These are phyloP conservation scores for Toxotes lorentzi DNA, from an alignment of 2,797 vertebrate genomes.

Conservation along the genomic window DNA sequence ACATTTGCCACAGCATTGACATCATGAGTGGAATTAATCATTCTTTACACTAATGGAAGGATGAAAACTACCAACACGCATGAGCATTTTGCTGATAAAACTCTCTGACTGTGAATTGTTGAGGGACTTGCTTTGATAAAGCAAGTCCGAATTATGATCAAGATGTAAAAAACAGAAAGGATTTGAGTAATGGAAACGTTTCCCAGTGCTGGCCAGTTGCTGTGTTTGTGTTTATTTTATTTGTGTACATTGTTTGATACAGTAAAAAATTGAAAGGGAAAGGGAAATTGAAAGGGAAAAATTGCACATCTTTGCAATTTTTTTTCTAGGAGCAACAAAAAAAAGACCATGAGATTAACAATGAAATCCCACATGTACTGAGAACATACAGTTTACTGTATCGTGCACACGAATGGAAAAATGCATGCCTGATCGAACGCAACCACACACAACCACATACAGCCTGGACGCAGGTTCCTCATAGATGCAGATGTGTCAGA, in stretches of 20 bases:
- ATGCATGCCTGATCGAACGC: neutral
- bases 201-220: neutral
- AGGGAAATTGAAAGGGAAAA: no score
- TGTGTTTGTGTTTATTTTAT: conserved; percentile 39
- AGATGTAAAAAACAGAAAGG: neutral
- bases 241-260: conserved; percentile 25
- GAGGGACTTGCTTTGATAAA: neutral
- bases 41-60: neutral
- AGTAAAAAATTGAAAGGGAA: no score
- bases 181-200: neutral
- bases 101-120: conserved; percentile 2
- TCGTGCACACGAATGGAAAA: conserved; percentile 6
- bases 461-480: neutral
- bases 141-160: neutral
- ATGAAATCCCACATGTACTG: neutral
- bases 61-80: neutral
- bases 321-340: conserved; percentile 12
- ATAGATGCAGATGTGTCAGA: conserved; percentile 11
- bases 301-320: conserved; percentile 12
- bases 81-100: neutral
- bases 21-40: neutral
- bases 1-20: neutral
- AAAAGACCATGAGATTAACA: neutral
- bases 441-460: conserved; percentile 6
- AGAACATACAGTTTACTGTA: neutral